Base-by-base conservation (phyloP, 2,888 invertebrate genomes). In the Chromoteleia sp. region DNA sequence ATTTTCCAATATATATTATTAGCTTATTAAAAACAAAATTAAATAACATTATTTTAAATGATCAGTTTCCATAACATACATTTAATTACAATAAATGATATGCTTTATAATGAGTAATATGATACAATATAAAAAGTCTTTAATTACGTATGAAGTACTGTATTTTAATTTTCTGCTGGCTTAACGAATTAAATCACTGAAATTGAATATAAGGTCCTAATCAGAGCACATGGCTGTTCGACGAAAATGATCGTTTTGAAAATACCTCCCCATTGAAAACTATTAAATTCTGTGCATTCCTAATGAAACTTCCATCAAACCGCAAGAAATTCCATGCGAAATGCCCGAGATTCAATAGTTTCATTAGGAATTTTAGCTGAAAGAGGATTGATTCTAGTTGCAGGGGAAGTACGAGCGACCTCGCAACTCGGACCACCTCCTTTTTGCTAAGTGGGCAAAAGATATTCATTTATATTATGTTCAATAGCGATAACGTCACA, bases 331-430 rank as follows among this genome's bases (percentile, higher is more conserved):
- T 79, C 73, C 61, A 68, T 67, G 45, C 14, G 67, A 39, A 67
- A 54, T 45, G 54, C 41, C 59, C 61, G 39, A 79, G 68, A 79
- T 73, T 67, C 79, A 68, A 61, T 79, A 73, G 79, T 73, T 79
- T 73, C 73, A 73, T 79, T 73, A 73, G 54, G 79, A 73, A 73
- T 73, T 59, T 79, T 61, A 58, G 71, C 17, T 73, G 78, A 78
- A 70, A 71, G 78, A 73, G 59, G 45, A 73, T 52, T 73, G 73
- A 78, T 73, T 71, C 59, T 33, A 67, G 59, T 59, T 52, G 17
- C n/a, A 21, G 19, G 6, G 25, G 36, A 63, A 48, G 36, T 52
- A 52, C 15, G 25, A 25, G 36, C 30, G 50, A 56, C 48, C 41
- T 19, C 12, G 29, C 19, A 65, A 71, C 65, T 63, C 43, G 15